Base-by-base conservation (phyloP, 2,888 invertebrate species). In the Andrena haemorrhoa region DNA sequence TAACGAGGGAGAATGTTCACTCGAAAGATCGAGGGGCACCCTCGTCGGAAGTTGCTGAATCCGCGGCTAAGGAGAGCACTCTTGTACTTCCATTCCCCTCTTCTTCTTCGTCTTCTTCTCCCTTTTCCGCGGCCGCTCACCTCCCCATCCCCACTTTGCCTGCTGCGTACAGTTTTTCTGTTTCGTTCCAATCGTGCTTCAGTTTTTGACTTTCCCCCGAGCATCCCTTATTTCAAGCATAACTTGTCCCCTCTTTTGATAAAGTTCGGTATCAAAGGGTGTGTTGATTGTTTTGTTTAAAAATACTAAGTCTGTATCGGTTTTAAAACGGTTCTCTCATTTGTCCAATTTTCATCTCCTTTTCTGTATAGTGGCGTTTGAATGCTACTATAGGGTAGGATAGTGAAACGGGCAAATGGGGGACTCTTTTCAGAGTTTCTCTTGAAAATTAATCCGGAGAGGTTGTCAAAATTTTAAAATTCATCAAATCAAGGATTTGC, bases 31-130 rank as follows among this genome's bases (percentile, higher is more conserved):
- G 70, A 78, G 79, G 65, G 79, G 70, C 29, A 69, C 73, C 64
- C 85, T 85, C 70, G 72, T 84, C 86, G 83, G 74, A 85, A 85
- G 79, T 68, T 86, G 88, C 87, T 87, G 87, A 87, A 88, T 87
- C 86, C 77, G 86, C 87, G 72, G 75, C 77, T 75, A 79, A 84
- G 75, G 77, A 86, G 86, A 82, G 87, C 76, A 80, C 88, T 88
- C 75, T 56, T 61, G 49, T 69, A 47, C 69, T 68, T 53, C 73
- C 65, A 65, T 75, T 71, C 33, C 20, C 60, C 29, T 58, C 84
- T 61, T 64, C 60, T 53, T 26, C 47, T 26, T 33, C 41, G 41
- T 41, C 10, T 41, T 47, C 66, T 35, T 29, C 63, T 31, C 26
- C 10, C 10, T 51, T 49, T 41, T 10, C 26, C 8, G n/a, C 23